Evolutionary conservation across 2,888 invertebrate species (phyloP).

Genomic region (Pseudolycoriella hygida): DNA sequence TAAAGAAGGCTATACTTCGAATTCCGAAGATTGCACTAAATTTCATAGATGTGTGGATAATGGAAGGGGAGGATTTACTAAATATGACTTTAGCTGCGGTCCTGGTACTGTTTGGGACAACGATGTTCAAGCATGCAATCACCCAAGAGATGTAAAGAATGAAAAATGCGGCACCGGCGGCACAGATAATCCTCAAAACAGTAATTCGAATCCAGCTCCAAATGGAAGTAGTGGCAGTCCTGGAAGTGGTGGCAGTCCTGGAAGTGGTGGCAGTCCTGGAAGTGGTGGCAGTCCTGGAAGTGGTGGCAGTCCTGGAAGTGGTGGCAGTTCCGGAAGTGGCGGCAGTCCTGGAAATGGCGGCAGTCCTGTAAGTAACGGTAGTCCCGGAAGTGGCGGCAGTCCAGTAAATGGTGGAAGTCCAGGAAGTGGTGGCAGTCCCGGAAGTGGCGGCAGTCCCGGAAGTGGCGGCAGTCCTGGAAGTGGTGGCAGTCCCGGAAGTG

Average conservation of each 20-base stretch:
- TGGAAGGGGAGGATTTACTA: slow-evolving; percentile 27
- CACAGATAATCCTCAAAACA: no score
- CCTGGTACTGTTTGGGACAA: slow-evolving; percentile 40
- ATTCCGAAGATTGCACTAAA: slow-evolving; percentile 33
- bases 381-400: slow-evolving; percentile 4
- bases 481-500: no score
- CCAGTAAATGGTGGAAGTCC: slow-evolving; percentile 6
- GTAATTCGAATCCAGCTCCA: no score
- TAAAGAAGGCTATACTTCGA: slow-evolving; percentile 28
- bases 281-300: slow-evolving; percentile 4
- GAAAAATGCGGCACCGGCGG: slow-evolving; percentile 14
- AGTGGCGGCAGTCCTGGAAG: not conserved
- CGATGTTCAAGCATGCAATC: slow-evolving; percentile 33
- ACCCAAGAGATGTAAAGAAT: slow-evolving; percentile 21
- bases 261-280: not conserved
- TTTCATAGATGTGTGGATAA: slow-evolving; percentile 36
- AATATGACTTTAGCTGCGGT: slow-evolving; percentile 35
- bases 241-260: slow-evolving; percentile 8
- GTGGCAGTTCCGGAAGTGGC: slow-evolving; percentile 10
- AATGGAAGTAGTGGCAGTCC: not conserved
- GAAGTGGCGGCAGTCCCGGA: slow-evolving; percentile 5
- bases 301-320: slow-evolving; percentile 11
- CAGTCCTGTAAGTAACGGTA: slow-evolving; percentile 8
- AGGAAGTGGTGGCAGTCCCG: slow-evolving; percentile 5
- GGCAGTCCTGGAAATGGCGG: slow-evolving; percentile 11